A percentile compares a stretch with the other conserved stretches of the same genome.
Evolutionary conservation across 2,797 vertebrate genomes (phyloP).

Genomic region (Megalops cyprinoides): DNA sequence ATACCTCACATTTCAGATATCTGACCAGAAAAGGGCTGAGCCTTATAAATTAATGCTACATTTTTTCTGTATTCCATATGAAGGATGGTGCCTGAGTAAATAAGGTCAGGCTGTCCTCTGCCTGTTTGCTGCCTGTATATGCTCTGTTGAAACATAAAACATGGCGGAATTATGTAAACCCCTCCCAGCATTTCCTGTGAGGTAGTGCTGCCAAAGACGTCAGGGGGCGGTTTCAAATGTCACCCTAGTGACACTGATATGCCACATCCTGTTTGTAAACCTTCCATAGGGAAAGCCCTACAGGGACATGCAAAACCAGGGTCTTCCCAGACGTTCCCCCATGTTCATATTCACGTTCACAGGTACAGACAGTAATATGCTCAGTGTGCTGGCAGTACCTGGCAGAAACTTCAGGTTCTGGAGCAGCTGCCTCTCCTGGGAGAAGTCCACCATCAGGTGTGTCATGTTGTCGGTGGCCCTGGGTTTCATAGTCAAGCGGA

Average conservation of each 20-base stretch:
- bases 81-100: not conserved
- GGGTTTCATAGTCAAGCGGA: slow-evolving; percentile 85
- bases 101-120: not conserved
- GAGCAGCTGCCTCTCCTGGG: slow-evolving; percentile 80
- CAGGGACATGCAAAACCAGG: not conserved
- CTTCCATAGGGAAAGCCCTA: too few species aligned
- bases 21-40: not conserved
- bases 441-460: slow-evolving; percentile 88
- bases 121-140: not conserved
- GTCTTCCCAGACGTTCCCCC: too few species aligned
- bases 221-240: not conserved
- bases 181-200: not conserved
- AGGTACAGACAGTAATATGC: not conserved
- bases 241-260: too few species aligned
- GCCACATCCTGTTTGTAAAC: slow-evolving; percentile 6
- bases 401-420: slow-evolving; percentile 86
- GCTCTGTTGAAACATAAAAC: not conserved
- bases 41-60: too few species aligned
- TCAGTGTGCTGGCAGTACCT: slow-evolving; percentile 68
- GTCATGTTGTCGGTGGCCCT: slow-evolving; percentile 86
- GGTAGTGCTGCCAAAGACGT: not conserved
- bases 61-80: not conserved
- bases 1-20: too few species aligned
- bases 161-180: not conserved
- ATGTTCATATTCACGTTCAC: not conserved